Base-by-base conservation (phyloP, 30 jellyfish, hydroid and myxozoan genomes). In the Hydractinia symbiolongicarpus region DNA sequence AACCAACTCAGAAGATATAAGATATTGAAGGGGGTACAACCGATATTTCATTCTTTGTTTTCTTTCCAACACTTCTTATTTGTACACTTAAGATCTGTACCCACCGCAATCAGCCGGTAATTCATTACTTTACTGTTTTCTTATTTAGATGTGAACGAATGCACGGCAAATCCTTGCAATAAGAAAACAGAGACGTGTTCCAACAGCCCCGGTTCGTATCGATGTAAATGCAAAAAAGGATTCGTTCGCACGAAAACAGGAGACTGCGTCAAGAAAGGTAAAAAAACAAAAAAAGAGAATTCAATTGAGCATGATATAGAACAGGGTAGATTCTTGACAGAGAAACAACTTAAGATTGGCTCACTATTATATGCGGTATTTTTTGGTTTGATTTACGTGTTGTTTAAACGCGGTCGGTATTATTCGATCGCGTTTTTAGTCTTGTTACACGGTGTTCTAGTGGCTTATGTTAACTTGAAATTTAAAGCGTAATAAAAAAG, bases 211-310 rank as follows among this genome's bases (percentile, higher is more conserved):
- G 98, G 98, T 51, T 76, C 95, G 19, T 86, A 82, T 69, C 76
- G 77, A 55, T 91, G 98, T 78, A 67, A 66, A 51, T 91, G 98
- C 83, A 86, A 83, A 83, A 13, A 52, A 16, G 98, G 98, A 9
- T 86, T 60, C 70, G 79, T 61, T 50, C 86, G 87, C 16, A 67
- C 88, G 40, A 82, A 86, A 21, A 66, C 50, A 8, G 95, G 89
- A 49, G 88, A 76, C 69, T 84, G 93, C 72, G 61, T 79, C 44
- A 21, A 81, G 30, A 70, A 68, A 68, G 86, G 78, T 53, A 70
- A 68, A 52, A 72, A 54, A 68, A 55, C 57, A 49, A 71, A 53
- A 11, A 30, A 58, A 10, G 53, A n/a, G 76, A 73, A 69, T 50
- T 40, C 9, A 21, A 72, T 68, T 15, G 79, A 77, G 50, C 81